A percentile compares a stretch with the other conserved stretches of the same genome.
Evolutionary conservation across 1,140 invertebrate species (phyloP).

Genomic region (Cepaea nemoralis): DNA sequence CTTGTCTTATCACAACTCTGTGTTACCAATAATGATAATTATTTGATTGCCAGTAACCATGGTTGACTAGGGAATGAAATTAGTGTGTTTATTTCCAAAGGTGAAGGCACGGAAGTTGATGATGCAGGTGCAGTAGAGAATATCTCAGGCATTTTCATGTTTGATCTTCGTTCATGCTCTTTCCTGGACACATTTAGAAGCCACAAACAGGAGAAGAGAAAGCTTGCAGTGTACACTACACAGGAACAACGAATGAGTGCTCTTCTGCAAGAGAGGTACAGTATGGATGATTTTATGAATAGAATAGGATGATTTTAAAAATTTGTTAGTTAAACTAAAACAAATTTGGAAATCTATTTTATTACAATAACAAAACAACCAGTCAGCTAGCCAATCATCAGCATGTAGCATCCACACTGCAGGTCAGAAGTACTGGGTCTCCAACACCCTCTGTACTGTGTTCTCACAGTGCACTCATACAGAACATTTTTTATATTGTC

Average conservation of each 20-base stretch:
- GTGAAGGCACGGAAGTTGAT: constrained; percentile 26
- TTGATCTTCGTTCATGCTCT: constrained; percentile 58
- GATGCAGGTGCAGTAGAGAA: constrained; percentile 42
- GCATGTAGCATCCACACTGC: too few species aligned
- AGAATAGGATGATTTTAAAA: not conserved
- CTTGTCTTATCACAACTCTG: too few species aligned
- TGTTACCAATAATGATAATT: too few species aligned
- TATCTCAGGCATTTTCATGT: constrained; percentile 58
- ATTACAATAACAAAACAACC: too few species aligned
- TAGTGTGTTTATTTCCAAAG: constrained; percentile 33
- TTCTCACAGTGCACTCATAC: too few species aligned
- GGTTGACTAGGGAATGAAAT: too few species aligned
- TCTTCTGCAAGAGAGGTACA: constrained; percentile 62
- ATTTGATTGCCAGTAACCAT: too few species aligned
- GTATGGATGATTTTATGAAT: not conserved
- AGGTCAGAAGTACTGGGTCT: too few species aligned
- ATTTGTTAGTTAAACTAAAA: not conserved
- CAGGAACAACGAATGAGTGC: constrained; percentile 56
- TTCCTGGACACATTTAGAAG: constrained; percentile 59
- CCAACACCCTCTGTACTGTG: too few species aligned
- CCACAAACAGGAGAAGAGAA: constrained; percentile 41
- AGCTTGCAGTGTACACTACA: constrained; percentile 53
- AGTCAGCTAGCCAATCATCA: too few species aligned
- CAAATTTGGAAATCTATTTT: not conserved
- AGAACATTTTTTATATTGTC: too few species aligned